These are phyloP conservation scores for Chrysina gloriosa DNA, from an alignment of 2,888 invertebrate species.

Conservation along the genomic window DNA sequence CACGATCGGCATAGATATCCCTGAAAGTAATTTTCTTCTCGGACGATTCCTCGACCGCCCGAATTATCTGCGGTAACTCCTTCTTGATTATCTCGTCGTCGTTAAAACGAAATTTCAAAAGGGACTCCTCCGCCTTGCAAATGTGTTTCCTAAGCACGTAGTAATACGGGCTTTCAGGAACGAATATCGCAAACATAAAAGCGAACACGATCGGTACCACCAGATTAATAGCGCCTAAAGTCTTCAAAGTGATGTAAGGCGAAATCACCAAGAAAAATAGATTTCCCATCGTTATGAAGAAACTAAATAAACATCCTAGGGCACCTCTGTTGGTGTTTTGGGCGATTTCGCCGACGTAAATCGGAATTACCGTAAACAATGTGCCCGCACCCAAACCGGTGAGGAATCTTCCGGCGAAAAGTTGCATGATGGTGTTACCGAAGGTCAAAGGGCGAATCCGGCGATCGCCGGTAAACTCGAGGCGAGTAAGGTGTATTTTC, in stretches of 20 bases:
- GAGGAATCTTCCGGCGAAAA: conserved; percentile 44
- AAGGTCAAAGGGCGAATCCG: conserved; percentile 56
- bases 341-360: conserved; percentile 84
- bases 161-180: conserved; percentile 48
- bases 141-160: conserved; percentile 57
- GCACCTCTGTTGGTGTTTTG: conserved; percentile 44
- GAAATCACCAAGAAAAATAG: conserved; percentile 42
- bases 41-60: conserved; percentile 51
- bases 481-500: conserved; percentile 72
- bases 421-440: conserved; percentile 28
- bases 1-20: conserved; percentile 68
- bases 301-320: conserved; percentile 41
- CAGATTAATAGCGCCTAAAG: conserved; percentile 32
- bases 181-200: conserved; percentile 35
- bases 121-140: conserved; percentile 68
- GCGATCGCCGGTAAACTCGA: conserved; percentile 73
- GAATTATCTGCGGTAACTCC: too few species aligned
- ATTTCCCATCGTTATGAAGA: conserved; percentile 40
- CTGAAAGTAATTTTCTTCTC: conserved; percentile 64
- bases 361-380: conserved; percentile 77
- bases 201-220: conserved; percentile 34
- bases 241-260: conserved; percentile 37
- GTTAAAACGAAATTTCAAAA: conserved; percentile 76
- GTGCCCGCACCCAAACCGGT: conserved; percentile 34
- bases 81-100: conserved; percentile 74